Percentiles rank a stretch among this genome's conserved stretches.
phyloP scores from a whole-genome alignment of 1,140 invertebrate genomes.

The Pinna nobilis region DNA sequence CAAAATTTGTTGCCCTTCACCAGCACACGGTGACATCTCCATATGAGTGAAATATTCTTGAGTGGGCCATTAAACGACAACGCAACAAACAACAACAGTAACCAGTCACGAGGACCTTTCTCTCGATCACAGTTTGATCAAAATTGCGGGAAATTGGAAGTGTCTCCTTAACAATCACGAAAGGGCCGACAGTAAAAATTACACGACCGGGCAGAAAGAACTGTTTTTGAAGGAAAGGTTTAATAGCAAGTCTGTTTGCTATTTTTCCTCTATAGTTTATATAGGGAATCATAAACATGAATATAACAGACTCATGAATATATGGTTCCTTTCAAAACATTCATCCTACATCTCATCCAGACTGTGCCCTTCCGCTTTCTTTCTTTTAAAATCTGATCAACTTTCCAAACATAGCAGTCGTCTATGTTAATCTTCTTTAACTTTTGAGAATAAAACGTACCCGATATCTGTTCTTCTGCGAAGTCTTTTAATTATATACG shows the following conservation, averaged over 20 bases:
- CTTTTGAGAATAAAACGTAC: slow-evolving; percentile 6
- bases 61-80: no score
- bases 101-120: background rate
- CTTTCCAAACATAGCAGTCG: background rate
- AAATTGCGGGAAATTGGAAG: no score
- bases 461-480: background rate
- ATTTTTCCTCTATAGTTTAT: background rate
- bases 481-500: slow-evolving; percentile 2
- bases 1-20: no score
- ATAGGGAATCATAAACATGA: no score
- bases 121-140: no score
- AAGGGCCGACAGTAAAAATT: no score
- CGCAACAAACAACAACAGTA: background rate
- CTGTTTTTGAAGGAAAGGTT: no score
- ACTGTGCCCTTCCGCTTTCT: background rate
- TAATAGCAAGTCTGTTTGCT: no score
- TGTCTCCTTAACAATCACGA: no score
- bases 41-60: no score
- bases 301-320: background rate
- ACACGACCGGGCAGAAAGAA: no score
- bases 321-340: slow-evolving; percentile 19
- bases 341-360: background rate
- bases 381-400: background rate
- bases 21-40: no score
- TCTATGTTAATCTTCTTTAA: background rate